Conservation (phyloP, 2,113 vertebrate genomes). For the Mobula birostris region DNA sequence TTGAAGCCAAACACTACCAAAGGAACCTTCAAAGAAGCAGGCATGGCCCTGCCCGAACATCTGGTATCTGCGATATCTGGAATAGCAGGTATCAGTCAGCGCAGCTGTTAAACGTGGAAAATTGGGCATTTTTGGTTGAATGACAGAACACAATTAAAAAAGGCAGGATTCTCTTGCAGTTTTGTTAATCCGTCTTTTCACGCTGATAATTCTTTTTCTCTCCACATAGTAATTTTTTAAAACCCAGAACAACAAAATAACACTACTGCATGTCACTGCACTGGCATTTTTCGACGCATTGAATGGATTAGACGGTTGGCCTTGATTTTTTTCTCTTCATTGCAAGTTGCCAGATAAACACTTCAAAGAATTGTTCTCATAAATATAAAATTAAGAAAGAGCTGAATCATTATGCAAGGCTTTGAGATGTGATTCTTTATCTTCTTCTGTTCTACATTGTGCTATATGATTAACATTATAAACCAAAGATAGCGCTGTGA, state of each 20-base stretch:
- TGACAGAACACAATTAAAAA: slow-evolving; percentile 34
- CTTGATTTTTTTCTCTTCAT: slow-evolving; percentile 70
- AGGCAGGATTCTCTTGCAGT: slow-evolving; percentile 7
- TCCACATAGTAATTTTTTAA: slow-evolving; percentile 2
- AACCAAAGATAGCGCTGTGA: slow-evolving; percentile 72
- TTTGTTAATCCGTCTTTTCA: slow-evolving; percentile 36
- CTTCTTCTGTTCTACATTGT: slow-evolving; percentile 68
- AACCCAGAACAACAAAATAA: slow-evolving; percentile 25
- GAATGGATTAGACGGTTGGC: slow-evolving; percentile 69
- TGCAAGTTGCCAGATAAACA: slow-evolving; percentile 78
- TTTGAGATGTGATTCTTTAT: slow-evolving; percentile 79
- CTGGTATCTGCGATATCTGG: slow-evolving; percentile 36
- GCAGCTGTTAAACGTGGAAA: slow-evolving; percentile 34
- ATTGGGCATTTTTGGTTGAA: slow-evolving; percentile 36
- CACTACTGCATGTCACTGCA: neutral
- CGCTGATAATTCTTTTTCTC: slow-evolving; percentile 18
- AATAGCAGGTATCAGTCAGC: slow-evolving; percentile 17
- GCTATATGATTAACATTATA: slow-evolving; percentile 75
- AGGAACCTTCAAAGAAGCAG: slow-evolving; percentile 29
- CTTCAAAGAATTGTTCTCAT: slow-evolving; percentile 77
- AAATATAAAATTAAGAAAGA: slow-evolving; percentile 69
- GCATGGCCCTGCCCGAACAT: slow-evolving; percentile 21
- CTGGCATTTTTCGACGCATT: slow-evolving; percentile 52
- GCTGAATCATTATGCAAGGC: slow-evolving; percentile 65
- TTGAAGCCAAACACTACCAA: slow-evolving; percentile 24